Percentiles rank a stretch among this genome's conserved stretches.
phyloP scores from a whole-genome alignment of 2,888 invertebrate genomes.

The Eupithecia vulgata region DNA sequence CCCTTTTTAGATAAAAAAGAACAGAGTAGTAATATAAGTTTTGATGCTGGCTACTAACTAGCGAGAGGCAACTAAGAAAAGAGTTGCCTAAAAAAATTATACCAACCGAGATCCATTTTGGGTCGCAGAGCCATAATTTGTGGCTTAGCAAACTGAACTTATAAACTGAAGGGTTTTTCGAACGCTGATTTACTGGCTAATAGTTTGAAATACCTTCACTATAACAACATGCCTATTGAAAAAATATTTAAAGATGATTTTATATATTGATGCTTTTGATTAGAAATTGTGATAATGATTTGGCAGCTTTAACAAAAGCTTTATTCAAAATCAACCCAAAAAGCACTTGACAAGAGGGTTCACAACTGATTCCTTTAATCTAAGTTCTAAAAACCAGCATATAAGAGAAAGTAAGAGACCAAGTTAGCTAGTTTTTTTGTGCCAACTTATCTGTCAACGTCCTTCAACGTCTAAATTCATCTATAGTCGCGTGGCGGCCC shows the following conservation, averaged over 20 bases:
- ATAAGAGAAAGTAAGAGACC: not conserved
- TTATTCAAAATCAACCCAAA: not conserved
- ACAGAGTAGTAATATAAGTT: not conserved
- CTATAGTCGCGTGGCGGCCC: not conserved
- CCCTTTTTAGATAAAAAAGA: not conserved
- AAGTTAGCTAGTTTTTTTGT: constrained; percentile 1
- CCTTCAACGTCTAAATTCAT: not conserved
- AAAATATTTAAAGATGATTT: too few species aligned
- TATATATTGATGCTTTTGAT: too few species aligned
- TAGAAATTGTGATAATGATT: too few species aligned
- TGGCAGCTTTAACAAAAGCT: too few species aligned
- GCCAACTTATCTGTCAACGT: not conserved
- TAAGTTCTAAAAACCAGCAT: not conserved
- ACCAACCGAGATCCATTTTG: not conserved
- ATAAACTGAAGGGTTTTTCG: not conserved
- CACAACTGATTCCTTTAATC: not conserved
- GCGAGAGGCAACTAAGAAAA: not conserved
- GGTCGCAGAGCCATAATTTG: not conserved
- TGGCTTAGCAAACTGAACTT: too few species aligned
- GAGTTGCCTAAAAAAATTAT: not conserved
- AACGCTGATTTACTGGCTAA: not conserved
- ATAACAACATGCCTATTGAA: not conserved
- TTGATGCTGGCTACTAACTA: not conserved
- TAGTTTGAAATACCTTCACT: not conserved
- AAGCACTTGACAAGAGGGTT: not conserved